A percentile compares a stretch with the other conserved stretches of the same genome.
phyloP scores from a whole-genome alignment of 2,797 vertebrate species.

The Miichthys miiuy region DNA sequence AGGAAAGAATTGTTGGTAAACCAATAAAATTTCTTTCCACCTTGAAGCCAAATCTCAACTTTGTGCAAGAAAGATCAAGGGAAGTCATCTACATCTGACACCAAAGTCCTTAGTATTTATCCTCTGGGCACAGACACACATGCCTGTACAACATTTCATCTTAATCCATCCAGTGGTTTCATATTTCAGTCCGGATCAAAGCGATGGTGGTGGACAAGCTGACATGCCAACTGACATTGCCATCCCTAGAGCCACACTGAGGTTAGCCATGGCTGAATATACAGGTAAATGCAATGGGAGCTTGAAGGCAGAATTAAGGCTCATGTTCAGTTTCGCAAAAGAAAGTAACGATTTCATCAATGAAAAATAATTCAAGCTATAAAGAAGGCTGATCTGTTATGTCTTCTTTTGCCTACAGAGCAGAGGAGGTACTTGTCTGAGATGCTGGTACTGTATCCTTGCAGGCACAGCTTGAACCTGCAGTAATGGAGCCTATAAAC shows the following conservation, averaged over 20 bases:
- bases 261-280: neutral
- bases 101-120: neutral
- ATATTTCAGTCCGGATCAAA: neutral
- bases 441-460: slow-evolving; percentile 23
- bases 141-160: neutral
- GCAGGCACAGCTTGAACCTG: slow-evolving; percentile 45
- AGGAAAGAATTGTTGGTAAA: neutral
- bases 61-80: neutral
- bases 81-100: neutral
- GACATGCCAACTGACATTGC: neutral
- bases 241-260: neutral
- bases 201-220: no score
- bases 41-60: neutral
- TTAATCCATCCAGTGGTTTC: neutral
- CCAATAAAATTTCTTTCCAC: neutral
- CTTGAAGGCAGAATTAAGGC: neutral
- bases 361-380: neutral
- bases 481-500: slow-evolving; percentile 61
- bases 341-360: neutral
- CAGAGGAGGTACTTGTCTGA: neutral
- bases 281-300: neutral
- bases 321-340: neutral
- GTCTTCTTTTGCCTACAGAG: neutral
- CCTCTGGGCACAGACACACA: neutral
- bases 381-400: slow-evolving; percentile 3